phyloP scores from a whole-genome alignment of 2,888 invertebrate species.

The Coleophora deauratella region DNA sequence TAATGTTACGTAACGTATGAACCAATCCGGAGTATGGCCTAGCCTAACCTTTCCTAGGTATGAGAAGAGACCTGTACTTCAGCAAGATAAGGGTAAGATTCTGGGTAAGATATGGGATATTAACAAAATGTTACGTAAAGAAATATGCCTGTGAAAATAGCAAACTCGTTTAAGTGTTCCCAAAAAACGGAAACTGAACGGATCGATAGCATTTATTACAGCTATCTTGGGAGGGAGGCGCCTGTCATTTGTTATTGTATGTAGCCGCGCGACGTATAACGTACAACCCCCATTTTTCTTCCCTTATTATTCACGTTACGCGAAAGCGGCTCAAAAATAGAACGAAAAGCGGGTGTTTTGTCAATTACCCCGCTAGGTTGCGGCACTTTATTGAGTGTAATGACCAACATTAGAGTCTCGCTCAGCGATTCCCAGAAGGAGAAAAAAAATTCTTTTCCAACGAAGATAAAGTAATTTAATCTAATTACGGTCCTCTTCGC shows the following conservation, averaged over 20 bases:
- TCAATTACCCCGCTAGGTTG: no score
- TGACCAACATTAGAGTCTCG: not conserved
- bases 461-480: constrained; percentile 3
- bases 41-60: no score
- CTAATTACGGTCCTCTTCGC: constrained; percentile 11
- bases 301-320: not conserved
- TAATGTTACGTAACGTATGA: constrained; percentile 3
- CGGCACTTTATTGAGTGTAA: not conserved
- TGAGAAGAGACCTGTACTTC: no score
- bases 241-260: constrained; percentile 1
- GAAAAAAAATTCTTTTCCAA: constrained; percentile 3
- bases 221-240: constrained; percentile 2
- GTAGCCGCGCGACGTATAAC: not conserved
- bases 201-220: constrained; percentile 4
- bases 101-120: no score
- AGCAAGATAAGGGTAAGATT: no score
- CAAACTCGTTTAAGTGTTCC: not conserved
- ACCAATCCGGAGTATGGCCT: no score
- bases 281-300: not conserved
- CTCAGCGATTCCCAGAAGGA: constrained; percentile 4
- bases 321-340: not conserved
- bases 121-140: no score
- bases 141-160: constrained; percentile 1
- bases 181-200: constrained; percentile 1
- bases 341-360: no score